Base-by-base conservation (phyloP, 2,888 invertebrate genomes). In the Rhopalosiphum nymphaeae region DNA sequence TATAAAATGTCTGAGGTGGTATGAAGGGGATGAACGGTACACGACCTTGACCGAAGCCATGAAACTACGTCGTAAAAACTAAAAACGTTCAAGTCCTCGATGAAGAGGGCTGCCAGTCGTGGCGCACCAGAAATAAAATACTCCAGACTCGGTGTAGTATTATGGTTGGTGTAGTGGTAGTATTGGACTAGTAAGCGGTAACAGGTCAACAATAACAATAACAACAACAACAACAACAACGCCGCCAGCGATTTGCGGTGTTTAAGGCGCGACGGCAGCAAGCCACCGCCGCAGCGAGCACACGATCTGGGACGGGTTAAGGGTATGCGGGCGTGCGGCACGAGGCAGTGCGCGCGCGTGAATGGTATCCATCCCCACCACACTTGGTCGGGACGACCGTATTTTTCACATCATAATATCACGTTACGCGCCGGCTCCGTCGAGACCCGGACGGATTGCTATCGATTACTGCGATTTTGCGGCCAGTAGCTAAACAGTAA, bases 201-300 rank as follows among this genome's bases (percentile, higher is more conserved):
- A 85, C 85, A 86, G 44, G 86, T 44, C 86, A 86, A 44, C 42
- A 85, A 46, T 44, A 13, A 85, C 87, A 86, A 86, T 9, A 49
- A 86, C 86, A 87, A 87, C 46, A 87, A 78, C 29, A 78, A 87
- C 85, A 85, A 85, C 86, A 86, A 46, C 46, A 49, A 49, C 86
- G 49, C 29, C 44, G 29, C 7, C 11, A 85, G 36, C 44, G 21
- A 26, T 85, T 44, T 44, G 85, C 26, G 85, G 46, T 29, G 29
- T 61, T 29, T 13, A 85, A 11, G 29, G 44, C 26, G n/a, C 29
- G n/a, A 5, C 86, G 13, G 49, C 85, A 3, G 36, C 84, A 42
- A 21, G 5, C 36, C 44, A 0, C 78, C 16, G 5, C 78, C 4
- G 67, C n/a, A n/a, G 13, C 44, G 21, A 85, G 10, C 29, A 7